A percentile compares a stretch with the other conserved stretches of the same genome.
These are phyloP conservation scores for Syncerus caffer DNA, from an alignment of 2,797 vertebrate species.

Conservation along the genomic window DNA sequence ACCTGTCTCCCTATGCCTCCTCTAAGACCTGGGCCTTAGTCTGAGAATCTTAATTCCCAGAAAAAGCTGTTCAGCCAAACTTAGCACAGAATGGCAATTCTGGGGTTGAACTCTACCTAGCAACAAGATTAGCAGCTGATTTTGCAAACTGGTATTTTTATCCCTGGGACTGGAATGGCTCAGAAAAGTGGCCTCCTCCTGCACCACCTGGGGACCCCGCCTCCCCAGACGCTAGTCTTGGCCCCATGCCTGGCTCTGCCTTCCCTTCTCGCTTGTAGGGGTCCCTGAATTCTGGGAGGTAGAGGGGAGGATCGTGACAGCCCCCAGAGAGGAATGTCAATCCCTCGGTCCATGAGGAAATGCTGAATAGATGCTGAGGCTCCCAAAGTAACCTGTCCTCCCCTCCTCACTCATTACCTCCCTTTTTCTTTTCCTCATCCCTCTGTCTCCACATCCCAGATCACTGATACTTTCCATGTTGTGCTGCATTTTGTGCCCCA, in stretches of 20 bases:
- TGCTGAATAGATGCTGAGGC: neutral
- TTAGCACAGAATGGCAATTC: conserved; percentile 56
- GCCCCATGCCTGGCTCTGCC: neutral
- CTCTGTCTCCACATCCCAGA: neutral
- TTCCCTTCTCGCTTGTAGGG: neutral
- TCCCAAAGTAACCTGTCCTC: neutral
- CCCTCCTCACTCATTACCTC: neutral
- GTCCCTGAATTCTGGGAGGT: neutral
- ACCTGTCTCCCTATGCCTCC: neutral
- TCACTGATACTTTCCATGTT: neutral
- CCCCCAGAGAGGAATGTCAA: neutral
- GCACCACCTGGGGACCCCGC: neutral
- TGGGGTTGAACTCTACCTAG: conserved; percentile 67
- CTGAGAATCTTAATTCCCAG: conserved; percentile 30
- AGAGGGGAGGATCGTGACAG: neutral
- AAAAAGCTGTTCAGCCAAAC: conserved; percentile 55
- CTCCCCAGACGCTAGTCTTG: neutral
- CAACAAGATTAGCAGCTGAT: conserved; percentile 72
- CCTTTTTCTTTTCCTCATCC: neutral
- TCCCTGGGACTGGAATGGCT: conserved; percentile 24
- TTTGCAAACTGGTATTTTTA: conserved; percentile 71
- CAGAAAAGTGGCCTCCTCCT: conserved; percentile 45
- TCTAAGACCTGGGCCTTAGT: neutral
- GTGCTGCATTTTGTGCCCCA: neutral
- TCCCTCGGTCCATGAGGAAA: neutral